These are phyloP conservation scores for Probaryconus sp. DNA, from an alignment of 1,140 invertebrate species.

Conservation along the genomic window DNA sequence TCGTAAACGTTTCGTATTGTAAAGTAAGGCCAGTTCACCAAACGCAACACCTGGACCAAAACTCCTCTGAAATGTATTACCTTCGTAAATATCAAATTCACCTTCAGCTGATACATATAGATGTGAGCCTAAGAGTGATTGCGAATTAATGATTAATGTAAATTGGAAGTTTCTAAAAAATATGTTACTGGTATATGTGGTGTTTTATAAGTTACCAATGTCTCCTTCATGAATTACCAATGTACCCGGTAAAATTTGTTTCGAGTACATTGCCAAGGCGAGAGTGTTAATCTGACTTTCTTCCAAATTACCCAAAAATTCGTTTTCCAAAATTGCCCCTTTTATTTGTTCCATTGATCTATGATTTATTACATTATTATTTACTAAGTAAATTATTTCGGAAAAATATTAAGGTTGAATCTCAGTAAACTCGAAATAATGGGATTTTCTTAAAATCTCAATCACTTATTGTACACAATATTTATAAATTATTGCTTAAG, in stretches of 20 bases:
- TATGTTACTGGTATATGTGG: not conserved
- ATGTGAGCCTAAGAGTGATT: constrained; percentile 80
- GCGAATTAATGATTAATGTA: not conserved
- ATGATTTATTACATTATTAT: not conserved
- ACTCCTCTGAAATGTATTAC: constrained; percentile 84
- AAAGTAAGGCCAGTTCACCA: constrained; percentile 95
- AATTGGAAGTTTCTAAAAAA: not conserved
- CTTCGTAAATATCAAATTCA: constrained; percentile 90
- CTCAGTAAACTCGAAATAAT: too few species aligned
- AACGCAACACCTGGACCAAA: constrained; percentile 93
- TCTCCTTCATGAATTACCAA: constrained; percentile 94
- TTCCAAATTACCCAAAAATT: constrained; percentile 95
- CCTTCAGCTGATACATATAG: constrained; percentile 91
- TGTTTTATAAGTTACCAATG: constrained; percentile 78
- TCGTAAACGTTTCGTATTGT: constrained; percentile 93
- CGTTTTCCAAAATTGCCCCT: constrained; percentile 89
- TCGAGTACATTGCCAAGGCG: constrained; percentile 94
- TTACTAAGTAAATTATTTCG: not conserved
- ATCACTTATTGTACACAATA: too few species aligned
- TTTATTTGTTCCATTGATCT: constrained; percentile 79
- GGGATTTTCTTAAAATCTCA: too few species aligned
- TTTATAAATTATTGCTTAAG: too few species aligned
- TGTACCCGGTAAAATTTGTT: constrained; percentile 85
- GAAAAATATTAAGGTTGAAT: too few species aligned
- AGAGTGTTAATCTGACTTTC: constrained; percentile 88